Conservation (phyloP, 1,140 invertebrate species). For the Meloidogyne chitwoodi region DNA sequence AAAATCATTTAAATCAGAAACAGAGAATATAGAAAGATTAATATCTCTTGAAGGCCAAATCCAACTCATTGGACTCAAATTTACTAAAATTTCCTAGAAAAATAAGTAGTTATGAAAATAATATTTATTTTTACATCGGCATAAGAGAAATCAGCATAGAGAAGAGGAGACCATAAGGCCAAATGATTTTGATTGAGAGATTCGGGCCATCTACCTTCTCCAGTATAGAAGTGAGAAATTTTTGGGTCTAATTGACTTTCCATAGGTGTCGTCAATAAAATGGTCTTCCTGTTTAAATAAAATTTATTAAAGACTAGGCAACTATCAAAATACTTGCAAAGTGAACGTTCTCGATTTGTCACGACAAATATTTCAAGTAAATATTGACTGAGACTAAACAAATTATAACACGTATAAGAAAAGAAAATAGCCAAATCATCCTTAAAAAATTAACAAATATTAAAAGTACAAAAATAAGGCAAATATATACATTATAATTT, state of each 20-base stretch:
- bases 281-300: slow-evolving; percentile 13
- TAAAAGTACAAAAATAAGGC: no score
- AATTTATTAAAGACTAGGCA: not conserved
- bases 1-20: not conserved
- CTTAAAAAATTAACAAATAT: not conserved
- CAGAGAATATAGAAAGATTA: not conserved
- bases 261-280: slow-evolving; percentile 38
- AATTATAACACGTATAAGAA: slow-evolving; percentile 42
- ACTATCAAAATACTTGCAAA: slow-evolving; percentile 18
- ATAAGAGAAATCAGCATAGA: slow-evolving; percentile 35
- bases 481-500: no score
- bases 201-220: not conserved
- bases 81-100: not conserved
- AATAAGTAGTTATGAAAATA: not conserved
- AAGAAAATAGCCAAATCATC: slow-evolving; percentile 20
- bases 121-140: slow-evolving; percentile 10
- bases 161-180: slow-evolving; percentile 43
- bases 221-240: slow-evolving; percentile 29
- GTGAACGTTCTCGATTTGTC: not conserved
- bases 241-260: slow-evolving; percentile 38
- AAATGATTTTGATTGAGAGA: not conserved
- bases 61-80: not conserved
- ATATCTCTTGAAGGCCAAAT: not conserved
- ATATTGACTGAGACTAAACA: slow-evolving; percentile 50
- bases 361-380: slow-evolving; percentile 7